Base-by-base conservation (phyloP, 2,797 vertebrate genomes). In the Dermochelys coriacea region DNA sequence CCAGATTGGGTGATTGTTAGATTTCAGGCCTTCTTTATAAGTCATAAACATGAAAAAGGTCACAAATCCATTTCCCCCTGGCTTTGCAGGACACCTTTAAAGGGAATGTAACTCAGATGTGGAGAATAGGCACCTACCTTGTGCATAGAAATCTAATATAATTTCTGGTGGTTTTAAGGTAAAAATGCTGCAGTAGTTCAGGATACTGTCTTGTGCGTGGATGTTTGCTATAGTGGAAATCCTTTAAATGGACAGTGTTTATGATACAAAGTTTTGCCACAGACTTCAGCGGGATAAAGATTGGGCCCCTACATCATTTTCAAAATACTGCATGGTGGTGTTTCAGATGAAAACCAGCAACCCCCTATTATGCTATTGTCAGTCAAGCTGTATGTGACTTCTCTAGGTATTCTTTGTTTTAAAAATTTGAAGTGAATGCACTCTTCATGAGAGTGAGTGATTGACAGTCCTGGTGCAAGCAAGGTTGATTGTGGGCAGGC, bases 1-100 rank as follows among this genome's bases (percentile, higher is more conserved):
- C 12, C n/a, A 85, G 7, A 34, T 18, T 64, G 61, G 15, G 7
- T 75, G 15, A 23, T 0, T 0, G 81, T 34, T 51, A 21, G 9
- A 54, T 54, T 54, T 23, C 21, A 23, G 19, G 52, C 52, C 52
- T 54, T 23, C 21, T 54, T 23, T 54, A 54, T 54, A 23, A 23
- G 21, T 54, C 52, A 54, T 4, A 54, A 54, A 54, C 52, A 54
- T 23, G 19, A 47, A 29, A 68, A 80, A 88, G 10, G 55, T 23
- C 34, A 49, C 54, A 88, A 77, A 50, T 71, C 11, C 18, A 7
- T 82, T 87, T 84, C 78, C 81, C 37, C 5, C 19, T 12, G 21
- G 52, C 52, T 54, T 54, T 54, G 52, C 52, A 54, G 52, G 37
- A 47, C 27, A 84, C 80, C 47, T 52, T 2, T 59, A 84, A 77